Evolutionary conservation across 2,888 invertebrate species (phyloP).

Genomic region (Leptinotarsa juncta): DNA sequence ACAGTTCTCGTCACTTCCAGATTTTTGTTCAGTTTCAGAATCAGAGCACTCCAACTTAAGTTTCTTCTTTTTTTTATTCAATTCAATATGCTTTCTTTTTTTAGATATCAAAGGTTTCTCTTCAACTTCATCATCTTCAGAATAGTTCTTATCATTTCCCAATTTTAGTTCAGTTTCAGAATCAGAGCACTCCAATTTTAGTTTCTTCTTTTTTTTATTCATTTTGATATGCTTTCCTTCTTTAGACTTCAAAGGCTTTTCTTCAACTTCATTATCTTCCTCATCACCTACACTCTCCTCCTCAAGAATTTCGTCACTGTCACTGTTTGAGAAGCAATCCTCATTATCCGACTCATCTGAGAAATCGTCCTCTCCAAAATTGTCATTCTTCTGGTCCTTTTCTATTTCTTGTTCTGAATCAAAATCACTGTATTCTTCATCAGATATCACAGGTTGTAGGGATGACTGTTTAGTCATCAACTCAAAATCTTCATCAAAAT

Average conservation of each 20-base stretch:
- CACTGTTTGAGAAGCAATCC: neutral
- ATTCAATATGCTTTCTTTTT: neutral
- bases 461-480: slow-evolving; percentile 64
- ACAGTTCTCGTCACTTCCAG: slow-evolving; percentile 18
- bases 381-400: slow-evolving; percentile 42
- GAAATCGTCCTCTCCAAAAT: slow-evolving; percentile 46
- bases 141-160: slow-evolving; percentile 14
- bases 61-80: slow-evolving; percentile 22
- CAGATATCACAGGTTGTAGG: slow-evolving; percentile 35
- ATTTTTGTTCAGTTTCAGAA: slow-evolving; percentile 1
- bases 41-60: slow-evolving; percentile 20
- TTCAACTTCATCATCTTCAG: neutral
- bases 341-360: slow-evolving; percentile 32
- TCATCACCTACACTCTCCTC: slow-evolving; percentile 2
- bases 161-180: slow-evolving; percentile 7
- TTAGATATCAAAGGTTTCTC: too few relatives aligned
- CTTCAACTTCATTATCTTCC: neutral
- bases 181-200: slow-evolving; percentile 17
- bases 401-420: slow-evolving; percentile 41
- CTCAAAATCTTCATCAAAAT: slow-evolving; percentile 75
- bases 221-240: neutral
- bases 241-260: slow-evolving; percentile 8
- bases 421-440: slow-evolving; percentile 46
- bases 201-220: slow-evolving; percentile 23
- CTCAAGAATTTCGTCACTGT: slow-evolving; percentile 1